These are phyloP conservation scores for Tupiocoris notatus DNA, from an alignment of 2,888 invertebrate species.

Conservation along the genomic window DNA sequence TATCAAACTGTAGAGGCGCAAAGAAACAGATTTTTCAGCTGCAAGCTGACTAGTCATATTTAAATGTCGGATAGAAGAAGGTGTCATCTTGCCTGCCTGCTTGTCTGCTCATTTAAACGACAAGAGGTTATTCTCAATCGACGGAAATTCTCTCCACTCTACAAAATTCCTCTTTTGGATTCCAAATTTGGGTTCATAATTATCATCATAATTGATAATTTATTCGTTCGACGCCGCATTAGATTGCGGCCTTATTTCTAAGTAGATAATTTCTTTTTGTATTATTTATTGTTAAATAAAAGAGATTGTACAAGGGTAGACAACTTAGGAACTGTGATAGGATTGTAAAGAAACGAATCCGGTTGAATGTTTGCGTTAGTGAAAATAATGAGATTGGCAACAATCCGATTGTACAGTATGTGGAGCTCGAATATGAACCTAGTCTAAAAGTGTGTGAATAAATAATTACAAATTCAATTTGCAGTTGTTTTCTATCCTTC, in stretches of 20 bases:
- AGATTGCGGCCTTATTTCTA: neutral
- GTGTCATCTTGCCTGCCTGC: neutral
- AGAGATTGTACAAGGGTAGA: neutral
- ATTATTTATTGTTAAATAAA: neutral
- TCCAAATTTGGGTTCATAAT: neutral
- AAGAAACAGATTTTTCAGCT: conserved; percentile 25
- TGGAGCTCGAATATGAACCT: neutral
- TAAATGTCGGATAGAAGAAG: neutral
- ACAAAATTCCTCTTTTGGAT: neutral
- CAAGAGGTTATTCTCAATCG: neutral
- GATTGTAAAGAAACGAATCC: neutral
- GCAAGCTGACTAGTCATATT: conserved; percentile 34
- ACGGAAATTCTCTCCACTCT: neutral
- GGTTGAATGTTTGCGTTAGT: neutral
- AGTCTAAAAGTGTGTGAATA: neutral
- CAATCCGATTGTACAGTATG: neutral
- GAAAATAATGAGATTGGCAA: neutral
- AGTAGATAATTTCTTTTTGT: neutral
- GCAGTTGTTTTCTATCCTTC: too few species aligned
- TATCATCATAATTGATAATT: neutral
- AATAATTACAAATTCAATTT: neutral
- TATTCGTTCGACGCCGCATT: neutral
- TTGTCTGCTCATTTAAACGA: neutral
- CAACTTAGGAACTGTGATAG: neutral
- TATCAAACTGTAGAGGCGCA: too few species aligned